Evolutionary conservation across 2,113 vertebrate species (phyloP).

Genomic region (Gambusia holbrooki): DNA sequence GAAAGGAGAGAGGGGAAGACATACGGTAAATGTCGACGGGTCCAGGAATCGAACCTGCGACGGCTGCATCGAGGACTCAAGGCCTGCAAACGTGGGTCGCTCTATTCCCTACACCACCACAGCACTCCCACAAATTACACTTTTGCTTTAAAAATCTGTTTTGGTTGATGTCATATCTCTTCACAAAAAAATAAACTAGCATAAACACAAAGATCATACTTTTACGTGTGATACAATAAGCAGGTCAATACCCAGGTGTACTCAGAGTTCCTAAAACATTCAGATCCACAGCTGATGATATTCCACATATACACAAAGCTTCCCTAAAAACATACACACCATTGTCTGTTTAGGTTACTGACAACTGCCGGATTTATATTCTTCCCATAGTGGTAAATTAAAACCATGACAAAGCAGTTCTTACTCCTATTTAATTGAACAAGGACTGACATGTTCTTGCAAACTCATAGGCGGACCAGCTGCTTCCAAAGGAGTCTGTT

Average conservation of each 20-base stretch:
- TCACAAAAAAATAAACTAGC: no score
- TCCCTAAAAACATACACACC: not conserved
- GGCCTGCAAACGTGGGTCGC: no score
- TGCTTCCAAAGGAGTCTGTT: constrained; percentile 50
- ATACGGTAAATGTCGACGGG: no score
- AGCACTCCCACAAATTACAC: no score
- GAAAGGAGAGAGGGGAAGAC: no score
- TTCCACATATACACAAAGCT: not conserved
- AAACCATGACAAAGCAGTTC: constrained; percentile 1
- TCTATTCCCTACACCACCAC: no score
- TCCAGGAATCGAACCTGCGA: no score
- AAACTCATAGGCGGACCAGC: constrained; percentile 26
- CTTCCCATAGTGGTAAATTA: not conserved
- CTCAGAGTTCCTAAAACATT: not conserved
- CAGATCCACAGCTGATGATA: not conserved
- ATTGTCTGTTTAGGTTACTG: not conserved
- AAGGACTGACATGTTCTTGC: not conserved
- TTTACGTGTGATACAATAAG: not conserved
- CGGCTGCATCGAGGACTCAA: no score
- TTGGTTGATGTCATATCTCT: no score
- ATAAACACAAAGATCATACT: no score
- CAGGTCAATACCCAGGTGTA: not conserved
- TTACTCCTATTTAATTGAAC: not conserved
- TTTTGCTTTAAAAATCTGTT: no score
- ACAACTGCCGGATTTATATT: not conserved